A percentile compares a stretch with the other conserved stretches of the same genome.
phyloP scores from a whole-genome alignment of 2,797 vertebrate species.

The Toxotes lorentzi region DNA sequence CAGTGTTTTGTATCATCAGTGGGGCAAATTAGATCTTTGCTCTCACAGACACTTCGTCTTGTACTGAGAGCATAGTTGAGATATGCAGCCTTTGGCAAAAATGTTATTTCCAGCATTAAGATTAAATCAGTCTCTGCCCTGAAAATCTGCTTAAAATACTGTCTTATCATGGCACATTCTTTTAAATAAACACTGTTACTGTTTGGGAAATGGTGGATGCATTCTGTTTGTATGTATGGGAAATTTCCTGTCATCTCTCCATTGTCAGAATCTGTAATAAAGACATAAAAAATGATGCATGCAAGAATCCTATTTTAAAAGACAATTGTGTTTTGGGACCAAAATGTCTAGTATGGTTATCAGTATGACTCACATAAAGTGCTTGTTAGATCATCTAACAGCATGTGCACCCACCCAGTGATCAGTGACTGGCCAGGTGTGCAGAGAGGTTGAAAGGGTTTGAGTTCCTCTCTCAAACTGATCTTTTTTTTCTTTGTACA shows the following conservation, averaged over 20 bases:
- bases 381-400: constrained; percentile 3
- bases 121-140: not conserved
- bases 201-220: not conserved
- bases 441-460: constrained; percentile 3
- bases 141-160: not conserved
- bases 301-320: not conserved
- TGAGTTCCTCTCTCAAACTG: not conserved
- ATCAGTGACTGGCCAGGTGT: not conserved
- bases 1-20: constrained; percentile 19
- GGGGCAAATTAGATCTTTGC: constrained; percentile 9
- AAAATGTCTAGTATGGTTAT: constrained; percentile 7
- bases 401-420: not conserved
- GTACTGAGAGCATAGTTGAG: not conserved
- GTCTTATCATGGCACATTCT: not conserved
- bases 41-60: not conserved
- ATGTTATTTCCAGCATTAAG: not conserved
- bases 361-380: not conserved
- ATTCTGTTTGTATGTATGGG: not conserved
- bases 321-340: constrained; percentile 16
- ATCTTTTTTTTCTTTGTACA: not conserved
- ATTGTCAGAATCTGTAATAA: not conserved
- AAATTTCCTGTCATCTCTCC: not conserved
- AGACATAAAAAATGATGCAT: not conserved
- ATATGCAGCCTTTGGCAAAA: constrained; percentile 4
- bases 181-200: not conserved